phyloP scores from a whole-genome alignment of 2,113 vertebrate genomes.

The Uria lomvia region DNA sequence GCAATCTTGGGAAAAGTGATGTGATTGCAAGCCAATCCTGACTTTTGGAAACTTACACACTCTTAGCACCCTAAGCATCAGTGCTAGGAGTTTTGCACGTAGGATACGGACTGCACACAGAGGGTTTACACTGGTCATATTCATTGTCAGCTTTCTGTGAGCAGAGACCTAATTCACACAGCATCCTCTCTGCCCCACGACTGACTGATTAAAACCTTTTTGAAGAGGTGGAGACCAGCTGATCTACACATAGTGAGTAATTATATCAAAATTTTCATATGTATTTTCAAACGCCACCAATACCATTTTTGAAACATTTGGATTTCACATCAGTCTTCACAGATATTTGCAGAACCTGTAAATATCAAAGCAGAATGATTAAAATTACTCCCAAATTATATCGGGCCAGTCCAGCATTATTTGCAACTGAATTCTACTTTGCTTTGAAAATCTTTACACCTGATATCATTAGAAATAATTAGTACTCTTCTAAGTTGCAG shows the following conservation, averaged over 20 bases:
- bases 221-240: not conserved
- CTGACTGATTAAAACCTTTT: not conserved
- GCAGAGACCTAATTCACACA: not conserved
- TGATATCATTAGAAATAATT: not conserved
- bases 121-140: not conserved
- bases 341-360: not conserved
- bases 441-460: not conserved
- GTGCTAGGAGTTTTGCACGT: not conserved
- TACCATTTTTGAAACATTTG: not conserved
- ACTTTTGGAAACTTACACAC: not conserved
- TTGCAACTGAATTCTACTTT: not conserved
- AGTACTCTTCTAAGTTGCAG: not conserved
- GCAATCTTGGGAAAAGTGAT: not conserved
- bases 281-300: not conserved
- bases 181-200: fast-evolving
- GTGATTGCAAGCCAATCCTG: not conserved
- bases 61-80: not conserved
- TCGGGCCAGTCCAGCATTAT: not conserved
- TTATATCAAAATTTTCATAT: not conserved
- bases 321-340: not conserved
- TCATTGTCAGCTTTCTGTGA: not conserved
- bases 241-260: not conserved
- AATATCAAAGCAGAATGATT: not conserved
- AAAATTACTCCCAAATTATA: not conserved
- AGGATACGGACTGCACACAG: not conserved